Conservation (phyloP, 1,140 invertebrate species). For the Linepithema humile region DNA sequence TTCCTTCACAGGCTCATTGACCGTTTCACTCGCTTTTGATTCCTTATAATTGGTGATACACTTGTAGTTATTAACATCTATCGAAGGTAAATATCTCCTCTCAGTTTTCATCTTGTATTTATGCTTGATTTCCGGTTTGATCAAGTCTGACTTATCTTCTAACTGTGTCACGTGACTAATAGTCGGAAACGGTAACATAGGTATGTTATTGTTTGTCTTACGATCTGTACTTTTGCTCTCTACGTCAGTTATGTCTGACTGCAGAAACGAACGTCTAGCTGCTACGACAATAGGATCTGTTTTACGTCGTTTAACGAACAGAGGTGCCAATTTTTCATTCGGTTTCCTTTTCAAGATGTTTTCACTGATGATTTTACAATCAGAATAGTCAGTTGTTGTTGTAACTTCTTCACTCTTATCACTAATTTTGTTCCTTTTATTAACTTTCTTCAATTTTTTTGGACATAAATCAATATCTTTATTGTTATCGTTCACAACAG, state of each 20-base stretch:
- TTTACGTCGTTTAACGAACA: slow-evolving; percentile 80
- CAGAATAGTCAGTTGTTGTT: background rate
- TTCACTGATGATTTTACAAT: slow-evolving; percentile 47
- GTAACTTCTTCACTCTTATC: background rate
- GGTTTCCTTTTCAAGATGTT: slow-evolving; percentile 67
- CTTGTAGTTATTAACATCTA: slow-evolving; percentile 53
- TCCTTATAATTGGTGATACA: slow-evolving; percentile 31
- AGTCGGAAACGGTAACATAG: slow-evolving; percentile 75
- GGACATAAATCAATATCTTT: background rate
- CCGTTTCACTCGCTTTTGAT: background rate
- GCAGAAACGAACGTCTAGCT: slow-evolving; percentile 76
- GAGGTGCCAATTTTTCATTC: slow-evolving; percentile 79
- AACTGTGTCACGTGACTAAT: slow-evolving; percentile 80
- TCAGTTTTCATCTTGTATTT: slow-evolving; percentile 23
- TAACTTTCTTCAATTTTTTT: background rate
- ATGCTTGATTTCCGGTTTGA: background rate
- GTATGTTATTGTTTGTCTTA: slow-evolving; percentile 28
- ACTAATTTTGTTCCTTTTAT: background rate
- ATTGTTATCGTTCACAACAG: background rate
- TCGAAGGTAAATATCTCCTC: slow-evolving; percentile 31
- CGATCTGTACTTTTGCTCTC: slow-evolving; percentile 53
- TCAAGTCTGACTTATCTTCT: background rate
- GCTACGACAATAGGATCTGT: slow-evolving; percentile 72
- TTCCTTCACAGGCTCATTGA: slow-evolving; percentile 35
- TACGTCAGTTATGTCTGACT: slow-evolving; percentile 74